These are phyloP conservation scores for Synergus japonicus DNA, from an alignment of 2,888 invertebrate genomes.

Conservation along the genomic window DNA sequence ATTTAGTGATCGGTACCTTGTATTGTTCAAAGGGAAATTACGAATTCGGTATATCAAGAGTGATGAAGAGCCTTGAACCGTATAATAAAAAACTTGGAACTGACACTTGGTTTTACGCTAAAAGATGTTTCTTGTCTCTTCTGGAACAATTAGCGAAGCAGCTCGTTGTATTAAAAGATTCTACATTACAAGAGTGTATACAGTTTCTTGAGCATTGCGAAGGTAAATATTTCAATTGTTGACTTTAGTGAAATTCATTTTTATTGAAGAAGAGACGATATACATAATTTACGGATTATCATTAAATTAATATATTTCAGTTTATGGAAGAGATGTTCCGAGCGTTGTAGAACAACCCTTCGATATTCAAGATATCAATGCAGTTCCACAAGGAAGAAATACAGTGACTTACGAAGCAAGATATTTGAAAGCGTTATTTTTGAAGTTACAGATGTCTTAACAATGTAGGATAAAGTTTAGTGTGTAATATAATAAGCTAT, in stretches of 20 bases:
- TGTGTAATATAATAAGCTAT: conserved; percentile 1
- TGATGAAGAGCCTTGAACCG: conserved; percentile 97
- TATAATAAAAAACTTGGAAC: conserved; percentile 96
- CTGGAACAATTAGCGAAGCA: conserved; percentile 94
- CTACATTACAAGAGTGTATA: conserved; percentile 91
- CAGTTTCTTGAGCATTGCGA: conserved; percentile 95
- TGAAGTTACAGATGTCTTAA: conserved; percentile 81
- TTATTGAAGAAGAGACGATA: background rate
- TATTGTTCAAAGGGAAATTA: conserved; percentile 99
- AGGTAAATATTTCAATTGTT: conserved; percentile 74
- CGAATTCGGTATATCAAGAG: conserved; percentile 98
- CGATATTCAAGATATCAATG: conserved; percentile 84
- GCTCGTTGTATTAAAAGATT: conserved; percentile 91
- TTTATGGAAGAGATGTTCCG: conserved; percentile 90
- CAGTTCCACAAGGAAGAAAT: conserved; percentile 86
- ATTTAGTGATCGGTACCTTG: conserved; percentile 98
- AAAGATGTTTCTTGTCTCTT: conserved; percentile 95
- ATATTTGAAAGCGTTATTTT: conserved; percentile 88
- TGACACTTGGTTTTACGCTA: conserved; percentile 99
- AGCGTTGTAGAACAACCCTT: conserved; percentile 90
- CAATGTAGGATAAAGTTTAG: background rate
- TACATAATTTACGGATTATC: background rate
- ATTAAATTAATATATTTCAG: conserved; percentile 77
- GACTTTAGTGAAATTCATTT: conserved; percentile 48
- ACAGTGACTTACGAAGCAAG: conserved; percentile 95